Conservation (phyloP, 2,113 vertebrate genomes). For the Saguinus midas region DNA sequence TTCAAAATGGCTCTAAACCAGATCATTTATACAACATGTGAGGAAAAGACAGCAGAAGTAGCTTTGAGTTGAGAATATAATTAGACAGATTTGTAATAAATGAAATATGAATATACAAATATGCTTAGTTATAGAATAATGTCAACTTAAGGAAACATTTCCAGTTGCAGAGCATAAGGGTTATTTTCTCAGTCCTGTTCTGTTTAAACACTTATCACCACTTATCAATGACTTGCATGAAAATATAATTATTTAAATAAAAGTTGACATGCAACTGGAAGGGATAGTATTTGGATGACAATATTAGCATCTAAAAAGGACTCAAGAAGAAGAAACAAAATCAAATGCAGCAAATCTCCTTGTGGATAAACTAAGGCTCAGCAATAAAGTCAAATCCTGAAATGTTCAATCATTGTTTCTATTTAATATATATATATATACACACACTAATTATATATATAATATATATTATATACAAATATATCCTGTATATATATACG, state of each 20-base stretch:
- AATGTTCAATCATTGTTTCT: background rate
- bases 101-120: slow-evolving; percentile 3
- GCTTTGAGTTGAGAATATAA: background rate
- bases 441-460: too few species aligned
- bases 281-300: background rate
- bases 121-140: background rate
- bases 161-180: background rate
- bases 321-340: background rate
- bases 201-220: slow-evolving; percentile 12
- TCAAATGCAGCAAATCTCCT: background rate
- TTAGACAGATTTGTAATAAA: background rate
- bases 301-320: background rate
- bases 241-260: slow-evolving; percentile 34
- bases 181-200: background rate
- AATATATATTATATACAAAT: too few species aligned
- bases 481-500: too few species aligned
- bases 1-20: slow-evolving; percentile 34
- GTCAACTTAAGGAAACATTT: slow-evolving; percentile 34
- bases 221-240: slow-evolving; percentile 40
- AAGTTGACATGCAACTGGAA: slow-evolving; percentile 36
- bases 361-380: background rate
- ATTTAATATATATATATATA: too few species aligned
- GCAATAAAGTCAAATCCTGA: background rate
- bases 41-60: background rate
- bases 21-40: background rate